phyloP scores from a whole-genome alignment of 1,140 invertebrate species.

The Dreissena rostriformis region DNA sequence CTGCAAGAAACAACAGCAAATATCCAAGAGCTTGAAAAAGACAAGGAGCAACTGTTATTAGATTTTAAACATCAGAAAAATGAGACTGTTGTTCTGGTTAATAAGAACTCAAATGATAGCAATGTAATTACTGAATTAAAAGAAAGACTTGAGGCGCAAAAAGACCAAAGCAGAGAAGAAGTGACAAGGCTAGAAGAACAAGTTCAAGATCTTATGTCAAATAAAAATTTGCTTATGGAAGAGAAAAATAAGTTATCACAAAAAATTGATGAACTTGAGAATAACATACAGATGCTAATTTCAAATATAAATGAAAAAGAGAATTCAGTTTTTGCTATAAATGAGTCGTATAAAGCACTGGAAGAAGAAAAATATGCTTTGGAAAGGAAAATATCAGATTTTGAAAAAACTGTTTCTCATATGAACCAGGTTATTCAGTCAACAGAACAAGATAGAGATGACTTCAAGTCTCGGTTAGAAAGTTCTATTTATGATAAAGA shows the following conservation, averaged over 20 bases:
- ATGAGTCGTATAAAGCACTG: not conserved
- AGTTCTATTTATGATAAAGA: not conserved
- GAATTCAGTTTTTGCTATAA: not conserved
- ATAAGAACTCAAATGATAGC: conserved; percentile 9
- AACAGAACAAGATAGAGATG: conserved; percentile 1
- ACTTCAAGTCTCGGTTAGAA: not conserved
- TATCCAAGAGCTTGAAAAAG: conserved; percentile 18
- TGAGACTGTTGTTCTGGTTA: conserved; percentile 27
- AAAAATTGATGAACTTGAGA: conserved; percentile 8
- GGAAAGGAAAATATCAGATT: conserved; percentile 3
- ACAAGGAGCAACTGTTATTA: conserved; percentile 23
- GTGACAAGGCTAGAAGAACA: conserved; percentile 15
- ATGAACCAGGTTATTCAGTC: not conserved
- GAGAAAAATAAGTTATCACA: not conserved
- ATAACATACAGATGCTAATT: not conserved
- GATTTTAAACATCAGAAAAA: conserved; percentile 6
- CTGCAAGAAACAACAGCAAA: not conserved
- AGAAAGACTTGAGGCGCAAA: conserved; percentile 6
- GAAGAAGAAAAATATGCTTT: not conserved
- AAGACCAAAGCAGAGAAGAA: conserved; percentile 3
- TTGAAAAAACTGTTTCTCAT: not conserved
- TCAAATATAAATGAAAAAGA: not conserved
- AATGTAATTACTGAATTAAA: conserved; percentile 17
- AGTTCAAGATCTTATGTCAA: conserved; percentile 26
- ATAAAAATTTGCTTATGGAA: conserved; percentile 10